Percentiles rank a stretch among this genome's conserved stretches.
Conservation (phyloP, 2,888 invertebrate genomes). For the Imbricaverruca yamaguchii region DNA sequence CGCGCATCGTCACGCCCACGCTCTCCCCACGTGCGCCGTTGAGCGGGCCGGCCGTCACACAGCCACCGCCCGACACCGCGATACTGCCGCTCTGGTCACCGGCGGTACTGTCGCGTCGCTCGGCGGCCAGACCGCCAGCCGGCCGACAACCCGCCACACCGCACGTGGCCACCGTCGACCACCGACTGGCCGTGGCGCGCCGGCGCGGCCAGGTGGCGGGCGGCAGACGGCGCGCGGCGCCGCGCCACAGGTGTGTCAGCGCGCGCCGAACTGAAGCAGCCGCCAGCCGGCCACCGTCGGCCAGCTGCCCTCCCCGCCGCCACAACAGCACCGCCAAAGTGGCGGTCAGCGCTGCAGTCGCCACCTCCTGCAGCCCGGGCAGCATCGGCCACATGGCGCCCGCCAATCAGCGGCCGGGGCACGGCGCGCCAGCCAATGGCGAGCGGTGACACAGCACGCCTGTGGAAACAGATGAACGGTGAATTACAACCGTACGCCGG, state of each 20-base stretch:
- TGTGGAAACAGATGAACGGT: background rate
- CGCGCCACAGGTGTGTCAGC: background rate
- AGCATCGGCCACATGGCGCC: background rate
- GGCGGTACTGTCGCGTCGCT: background rate
- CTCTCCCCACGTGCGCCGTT: too few species aligned
- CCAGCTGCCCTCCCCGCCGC: background rate
- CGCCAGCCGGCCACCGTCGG: background rate
- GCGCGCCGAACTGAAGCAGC: too few species aligned
- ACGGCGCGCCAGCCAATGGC: background rate
- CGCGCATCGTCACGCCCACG: too few species aligned
- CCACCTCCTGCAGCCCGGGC: background rate
- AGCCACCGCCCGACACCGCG: too few species aligned
- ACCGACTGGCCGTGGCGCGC: background rate
- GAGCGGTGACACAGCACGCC: background rate
- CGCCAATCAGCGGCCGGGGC: background rate
- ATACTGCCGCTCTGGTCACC: background rate
- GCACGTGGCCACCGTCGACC: background rate
- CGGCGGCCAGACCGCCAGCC: background rate
- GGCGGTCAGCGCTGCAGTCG: background rate
- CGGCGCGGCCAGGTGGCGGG: background rate
- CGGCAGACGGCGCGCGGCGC: background rate
- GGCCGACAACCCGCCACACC: background rate
- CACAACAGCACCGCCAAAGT: background rate
- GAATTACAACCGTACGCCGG: background rate
- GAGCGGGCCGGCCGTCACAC: too few species aligned